phyloP scores from a whole-genome alignment of 2,797 vertebrate genomes.

The Eulemur rubriventer region DNA sequence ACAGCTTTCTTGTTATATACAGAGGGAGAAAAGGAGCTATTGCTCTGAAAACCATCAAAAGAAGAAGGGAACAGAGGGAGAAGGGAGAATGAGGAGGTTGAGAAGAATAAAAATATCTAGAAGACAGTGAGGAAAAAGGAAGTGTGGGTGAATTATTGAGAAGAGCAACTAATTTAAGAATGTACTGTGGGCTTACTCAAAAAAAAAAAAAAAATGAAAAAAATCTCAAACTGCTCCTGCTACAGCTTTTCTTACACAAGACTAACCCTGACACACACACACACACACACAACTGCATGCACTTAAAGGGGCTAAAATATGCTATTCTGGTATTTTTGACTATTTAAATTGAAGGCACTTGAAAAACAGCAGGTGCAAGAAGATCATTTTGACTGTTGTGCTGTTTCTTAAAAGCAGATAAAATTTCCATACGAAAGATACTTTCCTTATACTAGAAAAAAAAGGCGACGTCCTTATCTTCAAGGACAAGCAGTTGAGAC shows the following conservation, averaged over 20 bases:
- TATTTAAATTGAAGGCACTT: neutral
- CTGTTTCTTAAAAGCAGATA: neutral
- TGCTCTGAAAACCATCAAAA: neutral
- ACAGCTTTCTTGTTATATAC: slow-evolving; percentile 44
- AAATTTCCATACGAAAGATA: neutral
- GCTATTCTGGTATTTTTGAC: neutral
- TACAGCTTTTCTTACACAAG: neutral
- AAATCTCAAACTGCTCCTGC: neutral
- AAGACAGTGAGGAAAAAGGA: neutral
- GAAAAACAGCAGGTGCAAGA: neutral
- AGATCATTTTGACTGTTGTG: neutral
- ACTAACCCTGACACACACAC: neutral
- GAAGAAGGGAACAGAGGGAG: neutral
- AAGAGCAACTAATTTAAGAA: neutral
- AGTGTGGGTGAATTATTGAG: neutral
- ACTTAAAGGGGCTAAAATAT: neutral
- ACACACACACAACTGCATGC: neutral
- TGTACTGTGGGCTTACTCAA: neutral
- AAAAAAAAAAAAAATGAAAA: neutral
- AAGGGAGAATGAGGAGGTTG: neutral
- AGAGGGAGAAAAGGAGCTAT: neutral
- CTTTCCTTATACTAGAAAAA: neutral
- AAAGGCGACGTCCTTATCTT: neutral
- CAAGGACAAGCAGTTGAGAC: neutral
- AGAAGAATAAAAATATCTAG: slow-evolving; percentile 4